These are phyloP conservation scores for Tenthredo livida DNA, from an alignment of 2,888 invertebrate species.

Conservation along the genomic window DNA sequence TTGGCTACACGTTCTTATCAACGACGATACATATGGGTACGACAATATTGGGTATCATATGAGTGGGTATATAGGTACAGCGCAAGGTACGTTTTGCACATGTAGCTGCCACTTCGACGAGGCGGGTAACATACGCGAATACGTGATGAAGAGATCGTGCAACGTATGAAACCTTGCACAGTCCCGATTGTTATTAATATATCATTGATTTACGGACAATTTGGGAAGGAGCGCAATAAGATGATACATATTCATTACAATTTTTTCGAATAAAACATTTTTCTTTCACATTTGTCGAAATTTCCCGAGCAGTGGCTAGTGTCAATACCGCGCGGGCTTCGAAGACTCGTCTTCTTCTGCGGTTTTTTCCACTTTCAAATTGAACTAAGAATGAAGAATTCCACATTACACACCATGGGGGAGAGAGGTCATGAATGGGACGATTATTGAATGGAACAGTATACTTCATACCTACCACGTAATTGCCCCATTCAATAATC, in stretches of 20 bases:
- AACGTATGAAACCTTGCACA: not conserved
- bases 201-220: not conserved
- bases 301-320: too few species aligned
- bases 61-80: not conserved
- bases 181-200: not conserved
- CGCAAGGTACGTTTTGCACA: not conserved
- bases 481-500: too few species aligned
- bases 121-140: not conserved
- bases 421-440: too few species aligned
- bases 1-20: conserved; percentile 16
- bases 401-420: too few species aligned
- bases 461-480: too few species aligned
- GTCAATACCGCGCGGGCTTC: too few species aligned
- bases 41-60: not conserved
- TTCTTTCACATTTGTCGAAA: too few species aligned
- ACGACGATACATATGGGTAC: not conserved
- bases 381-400: not conserved
- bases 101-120: not conserved
- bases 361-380: not conserved
- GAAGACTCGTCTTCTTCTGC: too few species aligned
- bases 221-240: not conserved
- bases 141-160: not conserved
- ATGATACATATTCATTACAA: not conserved
- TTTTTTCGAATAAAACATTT: too few species aligned
- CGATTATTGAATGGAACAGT: too few species aligned